Evolutionary conservation across 2,797 vertebrate species (phyloP), one percentile per base, ranked within the genome.

Genomic region (Carduelis carduelis): DNA sequence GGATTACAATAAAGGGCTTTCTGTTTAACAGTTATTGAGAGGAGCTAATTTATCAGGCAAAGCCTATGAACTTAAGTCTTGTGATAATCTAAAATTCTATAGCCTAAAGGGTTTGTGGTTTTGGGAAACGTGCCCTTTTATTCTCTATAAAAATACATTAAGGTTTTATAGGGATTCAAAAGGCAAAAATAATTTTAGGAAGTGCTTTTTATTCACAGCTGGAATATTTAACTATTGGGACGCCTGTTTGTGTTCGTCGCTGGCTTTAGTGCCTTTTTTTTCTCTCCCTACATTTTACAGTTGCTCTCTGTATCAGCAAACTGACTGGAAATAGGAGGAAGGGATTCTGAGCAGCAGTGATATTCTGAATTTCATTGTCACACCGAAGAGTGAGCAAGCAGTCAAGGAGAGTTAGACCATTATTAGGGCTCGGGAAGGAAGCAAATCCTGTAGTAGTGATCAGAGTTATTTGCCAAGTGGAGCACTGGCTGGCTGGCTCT

Each of bases 1-100:
- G 93, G 90, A 88, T 97, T 96, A 75, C 70, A 88, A 95, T 87
- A 69, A 93, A 92, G 90, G 89, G 87, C 84, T 96, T 94, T 96
- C 91, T 92, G 61, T 81, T 47, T 89, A 95, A 95, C 80, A 41
- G 30, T 86, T 91, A 93, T 41, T 91, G 85, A 95, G 96, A 94
- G 88, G 64, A 87, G 78, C 77, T 96, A 82, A 96, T 98, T 95
- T 90, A 96, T 87, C 85, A 90, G 66, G 57, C 81, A 93, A 77
- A 65, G 61, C 75, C 56, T 94, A n/a, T 43, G 94, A 97, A 98
- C 95, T 97, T 91, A 83, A 90, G 74, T 69, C 92, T 72, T 76
- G 74, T 50, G 87, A 43, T 68, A 79, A 74, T 80, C 37, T 56
- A 65, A 74, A 79, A 75, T 91, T 50, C 24, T 77, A 27, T 63